Conservation (phyloP, 2,113 vertebrate species). For the Datnioides undecimradiatus region DNA sequence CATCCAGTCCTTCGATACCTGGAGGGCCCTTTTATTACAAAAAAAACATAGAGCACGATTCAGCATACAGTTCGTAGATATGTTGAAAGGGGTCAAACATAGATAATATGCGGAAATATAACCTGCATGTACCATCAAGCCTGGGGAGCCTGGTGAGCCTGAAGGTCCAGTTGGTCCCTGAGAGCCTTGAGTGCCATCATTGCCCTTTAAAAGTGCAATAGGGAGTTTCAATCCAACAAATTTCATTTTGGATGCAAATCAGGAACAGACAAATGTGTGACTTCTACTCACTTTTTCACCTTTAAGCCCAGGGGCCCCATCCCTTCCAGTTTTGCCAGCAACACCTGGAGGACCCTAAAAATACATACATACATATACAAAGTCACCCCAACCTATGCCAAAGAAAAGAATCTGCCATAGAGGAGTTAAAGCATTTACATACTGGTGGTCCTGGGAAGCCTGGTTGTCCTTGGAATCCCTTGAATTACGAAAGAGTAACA, state of each 20-base stretch:
- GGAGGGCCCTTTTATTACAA: slow-evolving; percentile 87
- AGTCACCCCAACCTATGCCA: background rate
- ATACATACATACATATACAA: slow-evolving; percentile 2
- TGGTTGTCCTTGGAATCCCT: slow-evolving; percentile 95
- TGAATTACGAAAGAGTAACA: slow-evolving; percentile 26
- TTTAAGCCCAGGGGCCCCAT: slow-evolving; percentile 85
- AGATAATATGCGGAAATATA: background rate
- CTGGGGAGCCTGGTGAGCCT: slow-evolving; percentile 88
- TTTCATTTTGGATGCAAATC: background rate
- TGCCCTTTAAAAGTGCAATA: slow-evolving; percentile 87
- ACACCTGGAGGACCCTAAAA: slow-evolving; percentile 90
- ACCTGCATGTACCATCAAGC: slow-evolving; percentile 77
- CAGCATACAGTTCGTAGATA: background rate
- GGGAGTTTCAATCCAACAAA: slow-evolving; percentile 4
- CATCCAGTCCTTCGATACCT: slow-evolving; percentile 92
- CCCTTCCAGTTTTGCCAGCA: slow-evolving; percentile 89
- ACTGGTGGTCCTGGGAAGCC: slow-evolving; percentile 94
- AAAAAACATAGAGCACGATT: slow-evolving; percentile 14
- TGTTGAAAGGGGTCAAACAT: background rate
- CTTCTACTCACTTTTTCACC: slow-evolving; percentile 88
- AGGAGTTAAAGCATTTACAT: slow-evolving; percentile 64
- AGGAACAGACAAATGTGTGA: background rate
- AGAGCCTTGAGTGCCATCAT: slow-evolving; percentile 87
- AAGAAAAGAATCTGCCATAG: background rate
- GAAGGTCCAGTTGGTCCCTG: slow-evolving; percentile 85